A percentile compares a stretch with the other conserved stretches of the same genome.
Conservation (phyloP, 2,797 vertebrate genomes). For the Acrossocheilus wenchowensis region DNA sequence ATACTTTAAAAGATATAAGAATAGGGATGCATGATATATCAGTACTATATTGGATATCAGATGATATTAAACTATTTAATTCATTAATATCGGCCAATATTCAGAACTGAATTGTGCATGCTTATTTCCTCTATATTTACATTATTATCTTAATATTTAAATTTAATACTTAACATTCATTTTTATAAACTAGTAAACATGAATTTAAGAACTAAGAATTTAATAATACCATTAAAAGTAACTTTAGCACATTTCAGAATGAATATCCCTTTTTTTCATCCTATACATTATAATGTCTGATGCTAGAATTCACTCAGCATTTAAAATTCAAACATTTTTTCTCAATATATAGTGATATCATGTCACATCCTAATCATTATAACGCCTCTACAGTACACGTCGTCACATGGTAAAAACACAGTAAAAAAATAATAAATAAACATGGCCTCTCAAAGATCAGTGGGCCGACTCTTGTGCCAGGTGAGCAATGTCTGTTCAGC, state of each 20-base stretch:
- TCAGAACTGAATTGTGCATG: background rate
- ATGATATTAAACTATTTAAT: background rate
- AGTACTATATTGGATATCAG: background rate
- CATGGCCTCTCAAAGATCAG: background rate
- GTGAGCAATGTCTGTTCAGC: slow-evolving; percentile 36
- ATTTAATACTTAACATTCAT: background rate
- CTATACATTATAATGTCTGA: background rate
- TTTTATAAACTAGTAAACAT: background rate
- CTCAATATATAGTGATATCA: background rate
- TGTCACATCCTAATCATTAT: background rate
- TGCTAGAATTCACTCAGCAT: background rate
- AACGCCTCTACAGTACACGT: background rate
- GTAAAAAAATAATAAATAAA: background rate
- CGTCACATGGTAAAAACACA: background rate
- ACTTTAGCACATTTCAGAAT: background rate
- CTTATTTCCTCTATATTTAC: background rate
- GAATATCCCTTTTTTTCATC: background rate
- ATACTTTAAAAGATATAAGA: background rate
- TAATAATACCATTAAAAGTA: background rate
- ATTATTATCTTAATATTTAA: background rate
- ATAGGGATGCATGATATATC: background rate
- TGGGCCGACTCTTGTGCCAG: background rate
- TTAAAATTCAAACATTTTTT: background rate
- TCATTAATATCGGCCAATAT: background rate
- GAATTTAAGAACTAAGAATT: background rate